Percentiles rank a stretch among this genome's conserved stretches.
Conservation (phyloP, 1,140 invertebrate species). For the Chymomyza costata region DNA sequence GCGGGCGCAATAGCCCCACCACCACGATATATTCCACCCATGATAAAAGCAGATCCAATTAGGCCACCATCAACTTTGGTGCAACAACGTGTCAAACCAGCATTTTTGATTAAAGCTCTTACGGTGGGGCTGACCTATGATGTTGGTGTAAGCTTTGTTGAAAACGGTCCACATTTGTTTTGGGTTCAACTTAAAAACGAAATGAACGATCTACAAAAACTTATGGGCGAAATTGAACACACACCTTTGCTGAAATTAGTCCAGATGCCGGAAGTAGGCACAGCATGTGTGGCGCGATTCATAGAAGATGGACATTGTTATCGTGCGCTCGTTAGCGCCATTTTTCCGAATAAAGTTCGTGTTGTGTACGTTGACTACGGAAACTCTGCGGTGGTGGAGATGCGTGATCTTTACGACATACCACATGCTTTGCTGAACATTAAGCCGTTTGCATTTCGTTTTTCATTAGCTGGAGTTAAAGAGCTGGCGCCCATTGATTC, state of each 20-base stretch:
- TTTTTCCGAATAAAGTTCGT: slow-evolving; percentile 79
- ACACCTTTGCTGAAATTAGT: slow-evolving; percentile 78
- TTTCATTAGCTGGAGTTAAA: slow-evolving; percentile 82
- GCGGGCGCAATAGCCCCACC: slow-evolving; percentile 20
- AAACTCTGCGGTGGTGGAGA: slow-evolving; percentile 82
- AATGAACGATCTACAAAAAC: slow-evolving; percentile 77
- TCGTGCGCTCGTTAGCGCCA: slow-evolving; percentile 83
- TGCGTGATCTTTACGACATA: slow-evolving; percentile 83
- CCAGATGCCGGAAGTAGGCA: slow-evolving; percentile 79
- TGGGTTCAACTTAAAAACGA: slow-evolving; percentile 81
- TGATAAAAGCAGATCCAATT: neutral
- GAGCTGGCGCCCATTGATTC: slow-evolving; percentile 80
- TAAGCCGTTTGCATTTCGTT: slow-evolving; percentile 83
- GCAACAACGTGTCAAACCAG: slow-evolving; percentile 47
- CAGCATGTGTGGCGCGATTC: slow-evolving; percentile 83
- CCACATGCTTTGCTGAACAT: slow-evolving; percentile 82
- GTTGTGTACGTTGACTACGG: slow-evolving; percentile 88
- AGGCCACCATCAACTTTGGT: slow-evolving; percentile 10
- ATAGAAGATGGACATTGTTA: slow-evolving; percentile 81
- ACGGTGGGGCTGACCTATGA: slow-evolving; percentile 76
- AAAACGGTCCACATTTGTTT: slow-evolving; percentile 85
- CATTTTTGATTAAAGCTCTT: slow-evolving; percentile 78
- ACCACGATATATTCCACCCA: slow-evolving; percentile 32
- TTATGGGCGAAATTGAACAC: slow-evolving; percentile 82
- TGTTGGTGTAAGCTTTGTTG: slow-evolving; percentile 83